These are phyloP conservation scores for Ecliptopera silaceata DNA, from an alignment of 2,888 invertebrate genomes.

Conservation along the genomic window DNA sequence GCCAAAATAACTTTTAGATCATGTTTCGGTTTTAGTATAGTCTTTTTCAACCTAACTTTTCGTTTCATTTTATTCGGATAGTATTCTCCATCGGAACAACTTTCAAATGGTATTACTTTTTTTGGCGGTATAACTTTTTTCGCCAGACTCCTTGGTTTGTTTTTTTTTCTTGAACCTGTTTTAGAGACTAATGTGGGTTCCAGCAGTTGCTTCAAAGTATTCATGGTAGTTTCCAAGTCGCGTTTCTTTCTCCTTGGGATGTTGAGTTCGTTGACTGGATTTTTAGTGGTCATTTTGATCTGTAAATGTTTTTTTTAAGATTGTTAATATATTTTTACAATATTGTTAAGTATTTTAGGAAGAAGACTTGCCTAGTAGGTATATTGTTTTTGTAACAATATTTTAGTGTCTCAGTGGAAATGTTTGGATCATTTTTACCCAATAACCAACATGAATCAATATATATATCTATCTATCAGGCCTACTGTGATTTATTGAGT, in stretches of 20 bases:
- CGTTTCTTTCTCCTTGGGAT: constrained; percentile 6
- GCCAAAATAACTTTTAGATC: constrained; percentile 52
- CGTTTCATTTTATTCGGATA: constrained; percentile 58
- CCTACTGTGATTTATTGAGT: too few relatives aligned
- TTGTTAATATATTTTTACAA: too few relatives aligned
- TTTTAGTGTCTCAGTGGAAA: too few relatives aligned
- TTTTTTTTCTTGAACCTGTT: constrained; percentile 17
- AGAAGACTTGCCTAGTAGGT: too few relatives aligned
- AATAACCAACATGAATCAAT: too few relatives aligned
- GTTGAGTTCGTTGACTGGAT: background rate
- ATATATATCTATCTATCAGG: too few relatives aligned
- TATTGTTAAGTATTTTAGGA: too few relatives aligned
- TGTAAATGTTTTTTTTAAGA: too few relatives aligned
- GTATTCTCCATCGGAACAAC: constrained; percentile 44
- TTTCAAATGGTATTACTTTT: constrained; percentile 23
- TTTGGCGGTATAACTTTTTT: constrained; percentile 14
- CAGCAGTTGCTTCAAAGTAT: constrained; percentile 27
- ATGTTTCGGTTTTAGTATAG: constrained; percentile 54
- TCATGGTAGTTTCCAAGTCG: constrained; percentile 22
- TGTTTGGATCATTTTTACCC: too few relatives aligned
- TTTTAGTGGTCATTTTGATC: constrained; percentile 18
- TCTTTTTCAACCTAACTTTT: constrained; percentile 43
- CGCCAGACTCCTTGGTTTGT: constrained; percentile 15
- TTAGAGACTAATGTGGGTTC: constrained; percentile 4
- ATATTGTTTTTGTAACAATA: too few relatives aligned